A percentile compares a stretch with the other conserved stretches of the same genome.
These are phyloP conservation scores for Julus scanicus DNA, from an alignment of 2,888 invertebrate genomes.

Conservation along the genomic window DNA sequence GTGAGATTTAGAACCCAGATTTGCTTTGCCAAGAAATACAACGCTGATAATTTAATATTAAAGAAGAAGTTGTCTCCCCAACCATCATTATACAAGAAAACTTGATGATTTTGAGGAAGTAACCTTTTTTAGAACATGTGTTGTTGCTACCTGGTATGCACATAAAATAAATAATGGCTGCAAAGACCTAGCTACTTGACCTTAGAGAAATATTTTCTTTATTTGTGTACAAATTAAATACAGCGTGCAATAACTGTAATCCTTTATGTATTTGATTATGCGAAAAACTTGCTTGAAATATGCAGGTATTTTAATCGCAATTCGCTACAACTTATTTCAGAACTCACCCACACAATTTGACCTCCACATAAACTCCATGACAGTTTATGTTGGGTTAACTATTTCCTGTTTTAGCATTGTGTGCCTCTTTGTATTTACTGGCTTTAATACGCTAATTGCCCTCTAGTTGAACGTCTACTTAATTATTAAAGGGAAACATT, in stretches of 20 bases:
- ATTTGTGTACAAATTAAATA: constrained; percentile 29
- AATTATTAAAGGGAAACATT: neutral
- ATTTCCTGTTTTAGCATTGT: neutral
- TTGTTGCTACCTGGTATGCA: neutral
- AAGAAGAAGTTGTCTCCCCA: neutral
- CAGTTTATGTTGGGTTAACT: neutral
- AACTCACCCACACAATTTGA: constrained; percentile 36
- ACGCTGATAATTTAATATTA: neutral
- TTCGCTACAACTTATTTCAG: neutral
- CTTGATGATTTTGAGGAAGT: neutral
- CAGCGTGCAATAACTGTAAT: constrained; percentile 9
- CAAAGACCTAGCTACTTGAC: constrained; percentile 2
- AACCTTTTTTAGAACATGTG: neutral
- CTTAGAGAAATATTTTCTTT: neutral
- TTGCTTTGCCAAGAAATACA: neutral
- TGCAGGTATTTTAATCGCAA: neutral
- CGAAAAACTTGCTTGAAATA: neutral
- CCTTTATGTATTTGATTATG: neutral
- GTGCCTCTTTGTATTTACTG: neutral
- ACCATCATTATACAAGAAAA: neutral
- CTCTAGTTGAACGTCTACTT: neutral
- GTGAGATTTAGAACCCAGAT: neutral
- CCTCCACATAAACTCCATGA: neutral
- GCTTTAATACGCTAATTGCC: neutral
- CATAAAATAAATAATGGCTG: neutral